phyloP scores from a whole-genome alignment of 2,888 invertebrate species.

The Lordiphosa fenestrarum region DNA sequence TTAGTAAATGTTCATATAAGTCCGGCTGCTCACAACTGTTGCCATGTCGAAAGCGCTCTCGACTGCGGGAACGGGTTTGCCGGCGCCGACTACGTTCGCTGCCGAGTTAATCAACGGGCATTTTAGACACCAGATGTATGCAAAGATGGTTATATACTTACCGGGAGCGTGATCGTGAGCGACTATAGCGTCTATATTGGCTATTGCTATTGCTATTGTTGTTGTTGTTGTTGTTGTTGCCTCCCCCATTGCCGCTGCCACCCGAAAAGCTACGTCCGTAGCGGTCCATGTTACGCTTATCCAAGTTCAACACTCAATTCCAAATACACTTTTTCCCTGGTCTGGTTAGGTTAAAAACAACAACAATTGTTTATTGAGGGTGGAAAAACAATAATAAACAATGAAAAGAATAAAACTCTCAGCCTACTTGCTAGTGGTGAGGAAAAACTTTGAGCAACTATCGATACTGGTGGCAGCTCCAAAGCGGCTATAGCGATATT shows the following conservation, averaged over 20 bases:
- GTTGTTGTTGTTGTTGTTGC: slow-evolving; percentile 28
- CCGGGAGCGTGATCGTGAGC: slow-evolving; percentile 79
- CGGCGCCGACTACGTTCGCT: slow-evolving; percentile 77
- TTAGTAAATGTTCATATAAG: slow-evolving; percentile 76
- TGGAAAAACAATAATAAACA: too few relatives aligned
- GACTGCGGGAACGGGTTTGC: slow-evolving; percentile 77
- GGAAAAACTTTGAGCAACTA: too few relatives aligned
- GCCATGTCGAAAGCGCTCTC: slow-evolving; percentile 67
- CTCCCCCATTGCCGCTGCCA: slow-evolving; percentile 31
- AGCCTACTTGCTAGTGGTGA: too few relatives aligned
- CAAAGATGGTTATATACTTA: slow-evolving; percentile 17
- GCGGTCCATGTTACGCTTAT: slow-evolving; percentile 64
- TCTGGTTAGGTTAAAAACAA: not conserved
- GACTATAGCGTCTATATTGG: slow-evolving; percentile 76
- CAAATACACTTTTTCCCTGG: not conserved
- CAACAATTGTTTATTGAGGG: too few relatives aligned
- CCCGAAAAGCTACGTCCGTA: slow-evolving; percentile 64
- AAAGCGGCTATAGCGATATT: too few relatives aligned
- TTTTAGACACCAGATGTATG: not conserved
- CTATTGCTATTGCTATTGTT: slow-evolving; percentile 36
- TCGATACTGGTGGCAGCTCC: too few relatives aligned
- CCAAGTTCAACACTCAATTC: not conserved
- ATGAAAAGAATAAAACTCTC: too few relatives aligned
- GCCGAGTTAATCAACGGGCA: slow-evolving; percentile 1
- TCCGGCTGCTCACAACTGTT: slow-evolving; percentile 72